Base-by-base conservation (phyloP, 2,888 invertebrate species). In the Busseola fusca region DNA sequence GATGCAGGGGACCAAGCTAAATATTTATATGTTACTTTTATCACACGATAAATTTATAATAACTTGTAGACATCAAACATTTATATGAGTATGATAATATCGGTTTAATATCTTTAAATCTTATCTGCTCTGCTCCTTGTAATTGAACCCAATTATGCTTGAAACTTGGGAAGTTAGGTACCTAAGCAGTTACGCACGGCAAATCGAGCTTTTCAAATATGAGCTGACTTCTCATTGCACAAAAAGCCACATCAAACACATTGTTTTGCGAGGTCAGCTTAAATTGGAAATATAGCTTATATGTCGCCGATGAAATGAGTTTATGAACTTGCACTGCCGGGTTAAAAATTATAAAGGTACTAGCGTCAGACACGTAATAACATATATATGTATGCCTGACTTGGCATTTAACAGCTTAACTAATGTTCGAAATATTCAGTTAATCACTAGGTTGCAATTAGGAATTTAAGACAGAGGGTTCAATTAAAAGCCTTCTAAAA, bases 1-100 rank as follows among this genome's bases (percentile, higher is more conserved):
- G n/a, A 54, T 64, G 63, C 69, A 66, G 68, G 64, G 72, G 72
- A 74, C 66, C 66, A 37, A 72, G 50, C 30, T n/a, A 54, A 52
- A 50, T 62, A 56, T 54, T 34, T 48, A 59, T 72, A 37, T 14
- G 45, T 58, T 60, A 74, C 27, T 42, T 74, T 58, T 52, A 74
- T 52, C 50, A 69, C 42, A 54, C 40, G 56, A 40, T 34, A 54
- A 45, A 21, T 52, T 14, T 42, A 65, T 30, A 1, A 52, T 60
- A 50, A 42, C 45, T 48, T 30, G 9, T 42, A 21, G 58, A 73
- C 40, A 42, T 6, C 45, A 50, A 62, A 6, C 10, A 60, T 18
- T 58, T 42, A 58, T 2, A 64, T 42, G n/a, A 45, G 27, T 59
- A 27, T 64, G 14, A 65, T 45, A 50, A 27, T 34, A 58, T 58